Conservation (phyloP, 2,888 invertebrate genomes). For the Chymomyza procnemis region DNA sequence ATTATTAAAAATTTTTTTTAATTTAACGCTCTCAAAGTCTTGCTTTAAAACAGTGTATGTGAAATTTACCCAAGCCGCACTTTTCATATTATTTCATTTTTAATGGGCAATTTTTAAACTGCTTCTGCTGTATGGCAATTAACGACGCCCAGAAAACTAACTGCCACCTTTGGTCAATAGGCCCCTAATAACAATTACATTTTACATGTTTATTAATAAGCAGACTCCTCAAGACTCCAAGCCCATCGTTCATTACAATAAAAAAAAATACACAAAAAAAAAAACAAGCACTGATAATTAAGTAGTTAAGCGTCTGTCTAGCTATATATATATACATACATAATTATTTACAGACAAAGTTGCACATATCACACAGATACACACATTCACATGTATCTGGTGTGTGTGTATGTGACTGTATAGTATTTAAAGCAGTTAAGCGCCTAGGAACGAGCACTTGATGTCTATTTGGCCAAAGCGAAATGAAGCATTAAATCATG, state of each 20-base stretch:
- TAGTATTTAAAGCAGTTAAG: slow-evolving; percentile 26
- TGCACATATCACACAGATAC: background rate
- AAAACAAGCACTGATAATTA: slow-evolving; percentile 31
- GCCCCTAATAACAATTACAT: slow-evolving; percentile 66
- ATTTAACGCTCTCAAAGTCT: too few species aligned
- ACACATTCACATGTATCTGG: background rate
- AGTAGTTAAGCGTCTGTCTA: slow-evolving; percentile 27
- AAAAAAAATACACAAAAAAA: background rate
- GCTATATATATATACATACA: background rate
- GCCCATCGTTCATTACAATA: background rate
- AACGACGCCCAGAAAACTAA: slow-evolving; percentile 46
- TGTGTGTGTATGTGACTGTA: too few species aligned
- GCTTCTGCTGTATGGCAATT: slow-evolving; percentile 39
- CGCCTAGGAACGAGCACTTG: slow-evolving; percentile 17
- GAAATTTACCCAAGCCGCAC: background rate
- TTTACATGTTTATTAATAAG: slow-evolving; percentile 68
- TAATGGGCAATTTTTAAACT: background rate
- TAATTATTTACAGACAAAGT: background rate
- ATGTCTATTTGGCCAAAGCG: slow-evolving; percentile 25
- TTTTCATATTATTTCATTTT: background rate
- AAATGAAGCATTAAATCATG: slow-evolving; percentile 71
- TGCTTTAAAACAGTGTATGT: background rate
- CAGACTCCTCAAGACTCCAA: slow-evolving; percentile 1
- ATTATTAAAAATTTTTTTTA: too few species aligned
- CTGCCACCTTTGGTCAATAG: slow-evolving; percentile 13